phyloP scores from a whole-genome alignment of 2,113 vertebrate species.

The Arothron firmamentum region DNA sequence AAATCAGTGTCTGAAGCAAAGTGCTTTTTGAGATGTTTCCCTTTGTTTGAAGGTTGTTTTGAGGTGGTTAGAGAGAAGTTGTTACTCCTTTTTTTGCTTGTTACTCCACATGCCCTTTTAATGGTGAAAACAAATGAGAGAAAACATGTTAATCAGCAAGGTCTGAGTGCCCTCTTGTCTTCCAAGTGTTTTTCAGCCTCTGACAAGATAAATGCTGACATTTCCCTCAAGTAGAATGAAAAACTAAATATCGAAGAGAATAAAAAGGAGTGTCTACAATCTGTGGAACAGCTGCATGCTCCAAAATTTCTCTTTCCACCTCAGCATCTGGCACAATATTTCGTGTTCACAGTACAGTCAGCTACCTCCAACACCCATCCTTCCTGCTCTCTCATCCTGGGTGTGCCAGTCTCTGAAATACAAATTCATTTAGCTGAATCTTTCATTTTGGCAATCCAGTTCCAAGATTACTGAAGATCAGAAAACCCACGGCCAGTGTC shows the following conservation, averaged over 20 bases:
- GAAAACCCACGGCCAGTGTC: no score
- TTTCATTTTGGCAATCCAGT: neutral
- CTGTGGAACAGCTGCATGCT: no score
- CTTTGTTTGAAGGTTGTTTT: no score
- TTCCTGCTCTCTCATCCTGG: constrained; percentile 30
- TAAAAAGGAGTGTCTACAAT: no score
- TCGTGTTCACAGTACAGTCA: neutral
- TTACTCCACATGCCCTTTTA: neutral
- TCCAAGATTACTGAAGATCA: neutral
- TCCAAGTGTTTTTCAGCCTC: neutral
- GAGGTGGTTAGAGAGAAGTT: no score
- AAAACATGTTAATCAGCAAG: neutral
- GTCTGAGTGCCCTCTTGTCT: no score
- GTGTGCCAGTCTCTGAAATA: constrained; percentile 31
- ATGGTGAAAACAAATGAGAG: neutral
- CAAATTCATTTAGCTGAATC: constrained; percentile 25
- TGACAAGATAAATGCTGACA: neutral
- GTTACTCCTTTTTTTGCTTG: no score
- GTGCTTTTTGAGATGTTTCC: no score
- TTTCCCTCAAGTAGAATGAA: neutral
- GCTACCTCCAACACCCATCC: constrained; percentile 46
- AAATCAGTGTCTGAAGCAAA: no score
- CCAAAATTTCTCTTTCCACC: no score
- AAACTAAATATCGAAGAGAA: no score
- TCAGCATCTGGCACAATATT: neutral